Conservation (phyloP, 1,140 invertebrate species). For the Brachionus paranguensis region DNA sequence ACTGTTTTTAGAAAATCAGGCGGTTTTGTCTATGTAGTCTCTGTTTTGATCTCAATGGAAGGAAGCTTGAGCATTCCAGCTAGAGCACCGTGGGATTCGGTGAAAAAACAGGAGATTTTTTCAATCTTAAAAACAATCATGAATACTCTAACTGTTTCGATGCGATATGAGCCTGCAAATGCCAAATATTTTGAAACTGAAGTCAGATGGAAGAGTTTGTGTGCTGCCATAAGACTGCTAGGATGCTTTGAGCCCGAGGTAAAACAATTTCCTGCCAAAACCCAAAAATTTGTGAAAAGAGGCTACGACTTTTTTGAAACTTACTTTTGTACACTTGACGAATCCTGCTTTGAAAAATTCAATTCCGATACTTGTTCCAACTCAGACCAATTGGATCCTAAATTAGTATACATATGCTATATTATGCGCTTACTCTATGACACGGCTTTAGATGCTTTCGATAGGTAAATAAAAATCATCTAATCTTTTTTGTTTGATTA, state of each 20-base stretch:
- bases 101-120: slow-evolving; percentile 48
- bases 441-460: slow-evolving; percentile 81
- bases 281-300: background rate
- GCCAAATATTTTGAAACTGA: slow-evolving; percentile 95
- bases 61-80: slow-evolving; percentile 62
- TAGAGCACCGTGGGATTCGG: slow-evolving; percentile 44
- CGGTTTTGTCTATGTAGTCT: slow-evolving; percentile 94
- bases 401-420: slow-evolving; percentile 61
- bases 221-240: slow-evolving; percentile 79
- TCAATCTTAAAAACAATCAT: slow-evolving; percentile 74
- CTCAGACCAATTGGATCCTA: background rate
- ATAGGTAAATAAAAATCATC: slow-evolving; percentile 65
- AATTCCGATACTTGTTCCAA: background rate
- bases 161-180: slow-evolving; percentile 97
- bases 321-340: slow-evolving; percentile 36
- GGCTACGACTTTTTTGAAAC: slow-evolving; percentile 32
- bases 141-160: slow-evolving; percentile 87
- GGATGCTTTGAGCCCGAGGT: slow-evolving; percentile 69
- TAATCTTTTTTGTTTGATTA: background rate
- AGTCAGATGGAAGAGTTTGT: slow-evolving; percentile 82
- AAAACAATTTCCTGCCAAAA: background rate
- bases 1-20: slow-evolving; percentile 94
- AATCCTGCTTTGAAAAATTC: slow-evolving; percentile 20
- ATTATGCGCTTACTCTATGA: slow-evolving; percentile 79
- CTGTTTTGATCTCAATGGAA: slow-evolving; percentile 85